A percentile compares a stretch with the other conserved stretches of the same genome.
phyloP scores from a whole-genome alignment of 2,113 vertebrate genomes.

The Microtus richardsoni region DNA sequence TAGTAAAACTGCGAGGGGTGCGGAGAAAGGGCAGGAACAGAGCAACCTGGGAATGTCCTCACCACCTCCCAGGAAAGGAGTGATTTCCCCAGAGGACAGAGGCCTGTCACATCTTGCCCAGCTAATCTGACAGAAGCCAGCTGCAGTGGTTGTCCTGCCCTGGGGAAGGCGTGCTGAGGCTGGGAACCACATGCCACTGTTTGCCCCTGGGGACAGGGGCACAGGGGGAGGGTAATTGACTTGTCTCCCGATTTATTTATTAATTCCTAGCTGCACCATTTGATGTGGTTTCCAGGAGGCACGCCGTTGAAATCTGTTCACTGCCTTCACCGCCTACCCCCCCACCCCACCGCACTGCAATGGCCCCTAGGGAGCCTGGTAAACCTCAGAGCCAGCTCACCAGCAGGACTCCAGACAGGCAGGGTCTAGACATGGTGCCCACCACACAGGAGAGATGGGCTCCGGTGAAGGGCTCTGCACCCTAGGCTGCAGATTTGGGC shows the following conservation, averaged over 20 bases:
- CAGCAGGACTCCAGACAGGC: neutral
- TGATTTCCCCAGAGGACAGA: conserved; percentile 74
- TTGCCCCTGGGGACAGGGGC: conserved; percentile 66
- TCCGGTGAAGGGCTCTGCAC: neutral
- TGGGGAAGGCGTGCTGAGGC: conserved; percentile 70
- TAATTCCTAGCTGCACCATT: conserved; percentile 72
- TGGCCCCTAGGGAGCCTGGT: neutral
- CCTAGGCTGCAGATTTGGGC: neutral
- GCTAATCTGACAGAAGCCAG: conserved; percentile 79
- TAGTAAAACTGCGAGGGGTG: neutral
- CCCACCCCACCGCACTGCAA: neutral
- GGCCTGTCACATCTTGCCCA: conserved; percentile 76
- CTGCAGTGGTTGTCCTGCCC: conserved; percentile 64
- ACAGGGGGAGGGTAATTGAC: conserved; percentile 68
- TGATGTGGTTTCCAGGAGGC: conserved; percentile 79
- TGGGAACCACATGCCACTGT: conserved; percentile 66
- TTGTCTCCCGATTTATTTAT: conserved; percentile 80
- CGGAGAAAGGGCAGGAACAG: conserved; percentile 36
- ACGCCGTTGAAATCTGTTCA: neutral
- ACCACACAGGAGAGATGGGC: neutral
- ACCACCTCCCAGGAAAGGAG: conserved; percentile 74
- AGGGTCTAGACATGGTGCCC: neutral
- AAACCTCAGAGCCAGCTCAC: neutral
- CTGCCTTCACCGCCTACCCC: neutral
- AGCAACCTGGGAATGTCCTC: conserved; percentile 67